phyloP scores from a whole-genome alignment of 1,140 invertebrate species.

The Ceratosolen solmsi region DNA sequence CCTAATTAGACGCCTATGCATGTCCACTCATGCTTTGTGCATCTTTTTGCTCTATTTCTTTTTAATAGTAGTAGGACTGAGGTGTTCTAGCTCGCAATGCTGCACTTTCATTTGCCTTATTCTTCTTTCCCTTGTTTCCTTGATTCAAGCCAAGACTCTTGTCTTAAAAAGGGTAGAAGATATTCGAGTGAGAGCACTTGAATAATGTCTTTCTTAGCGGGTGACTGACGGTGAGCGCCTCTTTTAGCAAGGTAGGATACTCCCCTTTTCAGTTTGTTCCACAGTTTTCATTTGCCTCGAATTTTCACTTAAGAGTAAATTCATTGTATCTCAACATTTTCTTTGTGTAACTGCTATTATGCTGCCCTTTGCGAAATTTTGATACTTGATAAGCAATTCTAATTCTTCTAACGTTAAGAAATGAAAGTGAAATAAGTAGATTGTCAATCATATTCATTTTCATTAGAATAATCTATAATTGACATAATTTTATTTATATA shows the following conservation, averaged over 20 bases:
- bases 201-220: slow-evolving; percentile 28
- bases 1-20: slow-evolving; percentile 16
- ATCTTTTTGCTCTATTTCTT: neutral
- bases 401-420: neutral
- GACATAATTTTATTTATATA: too few species aligned
- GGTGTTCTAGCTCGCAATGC: neutral
- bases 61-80: neutral
- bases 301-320: slow-evolving; percentile 7
- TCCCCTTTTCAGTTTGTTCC: neutral
- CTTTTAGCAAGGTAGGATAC: neutral
- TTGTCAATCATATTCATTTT: neutral
- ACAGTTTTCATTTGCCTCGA: neutral
- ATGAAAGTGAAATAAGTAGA: neutral
- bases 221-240: slow-evolving; percentile 29
- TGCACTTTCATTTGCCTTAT: neutral
- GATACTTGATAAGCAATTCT: neutral
- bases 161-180: neutral
- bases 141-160: slow-evolving; percentile 21
- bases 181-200: slow-evolving; percentile 25
- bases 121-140: slow-evolving; percentile 14
- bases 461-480: too few species aligned
- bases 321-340: neutral
- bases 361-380: neutral
- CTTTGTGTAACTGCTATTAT: neutral
- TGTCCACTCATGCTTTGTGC: neutral